These are phyloP conservation scores for Hylia prasina DNA, from an alignment of 2,113 vertebrate genomes.

Conservation along the genomic window DNA sequence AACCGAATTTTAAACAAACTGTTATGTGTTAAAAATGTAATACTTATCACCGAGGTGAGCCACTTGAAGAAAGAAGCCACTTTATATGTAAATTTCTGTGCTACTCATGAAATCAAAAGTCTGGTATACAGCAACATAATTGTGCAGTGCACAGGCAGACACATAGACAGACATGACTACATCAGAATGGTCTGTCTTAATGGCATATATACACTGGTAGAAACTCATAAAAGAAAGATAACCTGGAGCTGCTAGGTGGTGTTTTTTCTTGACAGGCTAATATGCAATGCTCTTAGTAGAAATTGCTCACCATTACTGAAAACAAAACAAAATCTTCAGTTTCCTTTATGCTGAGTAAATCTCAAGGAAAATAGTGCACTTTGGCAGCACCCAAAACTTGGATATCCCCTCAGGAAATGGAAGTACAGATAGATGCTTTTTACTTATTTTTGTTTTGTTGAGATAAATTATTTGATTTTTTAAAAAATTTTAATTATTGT, in stretches of 20 bases:
- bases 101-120: constrained; percentile 41
- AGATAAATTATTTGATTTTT: neutral
- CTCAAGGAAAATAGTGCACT: neutral
- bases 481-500: neutral
- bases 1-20: constrained; percentile 52
- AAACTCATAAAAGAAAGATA: constrained; percentile 51
- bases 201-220: constrained; percentile 33
- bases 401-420: neutral
- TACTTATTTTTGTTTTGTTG: neutral
- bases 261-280: constrained; percentile 60
- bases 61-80: neutral
- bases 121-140: neutral
- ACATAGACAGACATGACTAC: neutral
- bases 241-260: constrained; percentile 47
- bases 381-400: neutral
- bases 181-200: constrained; percentile 37
- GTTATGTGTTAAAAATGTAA: constrained; percentile 41
- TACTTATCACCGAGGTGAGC: neutral
- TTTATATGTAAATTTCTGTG: constrained; percentile 65
- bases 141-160: neutral
- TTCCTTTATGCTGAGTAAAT: constrained; percentile 7
- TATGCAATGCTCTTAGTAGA: constrained; percentile 16
- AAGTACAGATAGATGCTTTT: neutral
- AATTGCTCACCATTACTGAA: constrained; percentile 39
- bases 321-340: neutral